Percentiles rank a stretch among this genome's conserved stretches.
These are phyloP conservation scores for Conops quadrifasciatus DNA, from an alignment of 2,888 invertebrate genomes.

Conservation along the genomic window DNA sequence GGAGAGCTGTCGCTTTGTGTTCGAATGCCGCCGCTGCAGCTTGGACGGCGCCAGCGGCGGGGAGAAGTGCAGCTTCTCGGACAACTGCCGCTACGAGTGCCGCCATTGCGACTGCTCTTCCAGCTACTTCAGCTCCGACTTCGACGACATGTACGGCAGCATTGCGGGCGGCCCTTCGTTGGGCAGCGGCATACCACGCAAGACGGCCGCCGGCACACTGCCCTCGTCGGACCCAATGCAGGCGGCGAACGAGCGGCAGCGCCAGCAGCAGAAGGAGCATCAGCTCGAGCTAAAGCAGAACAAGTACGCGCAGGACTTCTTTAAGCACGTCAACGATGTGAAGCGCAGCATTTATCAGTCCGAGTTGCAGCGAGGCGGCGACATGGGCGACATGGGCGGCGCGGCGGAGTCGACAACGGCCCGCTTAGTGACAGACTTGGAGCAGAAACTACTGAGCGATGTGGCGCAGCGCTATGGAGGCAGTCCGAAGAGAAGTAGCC, in stretches of 20 bases:
- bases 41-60: conserved; percentile 54
- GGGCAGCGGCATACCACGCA: conserved; percentile 58
- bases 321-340: conserved; percentile 65
- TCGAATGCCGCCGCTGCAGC: conserved; percentile 64
- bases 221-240: conserved; percentile 47
- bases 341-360: conserved; percentile 64
- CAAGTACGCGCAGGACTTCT: conserved; percentile 65
- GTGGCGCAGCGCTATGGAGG: neutral
- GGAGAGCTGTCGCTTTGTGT: conserved; percentile 63
- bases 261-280: conserved; percentile 49
- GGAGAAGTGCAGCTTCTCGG: conserved; percentile 64
- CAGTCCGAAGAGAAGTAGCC: neutral
- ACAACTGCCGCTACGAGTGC: conserved; percentile 64
- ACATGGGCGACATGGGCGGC: conserved; percentile 37
- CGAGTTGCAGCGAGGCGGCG: conserved; percentile 59
- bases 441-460: conserved; percentile 20
- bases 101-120: conserved; percentile 65
- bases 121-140: conserved; percentile 64
- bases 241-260: conserved; percentile 37
- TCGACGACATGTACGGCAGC: conserved; percentile 62
- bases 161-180: conserved; percentile 45
- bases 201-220: conserved; percentile 57
- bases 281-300: conserved; percentile 61
- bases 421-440: neutral
- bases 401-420: neutral